Evolutionary conservation across 2,113 vertebrate genomes (phyloP).

Genomic region (Antechinus stuartii): DNA sequence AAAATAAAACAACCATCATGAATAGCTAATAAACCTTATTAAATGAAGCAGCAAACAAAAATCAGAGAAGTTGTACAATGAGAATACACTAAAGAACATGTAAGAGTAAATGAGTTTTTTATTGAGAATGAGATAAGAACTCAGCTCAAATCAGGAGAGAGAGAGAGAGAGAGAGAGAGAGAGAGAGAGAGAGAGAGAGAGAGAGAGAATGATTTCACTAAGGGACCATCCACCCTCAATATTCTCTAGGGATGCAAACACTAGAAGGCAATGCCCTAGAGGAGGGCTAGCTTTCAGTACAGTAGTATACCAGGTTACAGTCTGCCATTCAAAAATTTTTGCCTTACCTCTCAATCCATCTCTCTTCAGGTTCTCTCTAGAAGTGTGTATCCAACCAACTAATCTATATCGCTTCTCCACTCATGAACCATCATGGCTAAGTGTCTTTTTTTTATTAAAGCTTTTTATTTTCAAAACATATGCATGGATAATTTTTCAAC

Average conservation of each 20-base stretch:
- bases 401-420: background rate
- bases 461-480: too few relatives aligned
- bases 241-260: background rate
- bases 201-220: background rate
- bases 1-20: background rate
- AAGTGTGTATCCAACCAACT: background rate
- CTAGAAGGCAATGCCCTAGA: background rate
- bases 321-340: background rate
- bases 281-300: background rate
- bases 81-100: background rate
- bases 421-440: background rate
- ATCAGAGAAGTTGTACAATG: background rate
- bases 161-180: background rate
- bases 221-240: background rate
- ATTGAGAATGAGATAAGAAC: too few relatives aligned
- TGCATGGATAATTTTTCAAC: too few relatives aligned
- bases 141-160: background rate
- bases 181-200: background rate
- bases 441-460: background rate
- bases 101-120: background rate
- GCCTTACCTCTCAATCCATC: background rate
- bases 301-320: background rate
- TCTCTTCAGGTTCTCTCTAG: background rate
- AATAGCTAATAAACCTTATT: background rate
- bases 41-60: background rate